Base-by-base conservation (phyloP, 35 echinoderm and acorn worm genomes). In the Acanthaster planci region DNA sequence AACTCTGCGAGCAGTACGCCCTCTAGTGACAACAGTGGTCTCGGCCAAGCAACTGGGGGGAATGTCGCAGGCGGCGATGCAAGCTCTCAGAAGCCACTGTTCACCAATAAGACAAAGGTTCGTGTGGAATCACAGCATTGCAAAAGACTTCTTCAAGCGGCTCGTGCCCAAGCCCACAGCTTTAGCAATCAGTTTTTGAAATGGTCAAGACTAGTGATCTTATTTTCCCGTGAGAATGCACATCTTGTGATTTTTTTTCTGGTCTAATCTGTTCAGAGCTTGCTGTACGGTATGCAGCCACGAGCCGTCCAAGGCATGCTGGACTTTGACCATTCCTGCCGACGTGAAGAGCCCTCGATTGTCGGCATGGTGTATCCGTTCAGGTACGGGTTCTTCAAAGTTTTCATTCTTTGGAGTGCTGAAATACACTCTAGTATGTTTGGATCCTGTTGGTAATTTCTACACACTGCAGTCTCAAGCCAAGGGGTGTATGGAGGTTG, bases 361-460 rank as follows among this genome's bases (percentile, higher is more conserved):
- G 95, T 93, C 44, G 91, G 80, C 67, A 97, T 97, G 95, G 86
- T 97, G 17, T 97, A 97, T 37, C 95, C 95, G 85, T 97, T 97
- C 85, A 90, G 67, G 95, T 97, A 78, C 80, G 89, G 42, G 12
- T 6, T 47, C 42, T 12, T 47, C 12, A 12, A 12, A 47, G 12
- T 47, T 12, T 47, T 12, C 42, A 47, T 47, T 47, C 42, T 47
- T 47, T 47, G 42, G 42, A 47, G 42, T 12, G 42, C 42, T 47
- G 42, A 6, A n/a, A n/a, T n/a, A n/a, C n/a, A n/a, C n/a, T n/a
- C n/a, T n/a, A n/a, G n/a, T n/a, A n/a, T n/a, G n/a, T n/a, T n/a
- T n/a, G n/a, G 12, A 47, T 47, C 42, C 42, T 47, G 12, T 47
- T 47, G 42, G 42, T 47, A 47, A 47, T 47, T 47, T 47, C 4